phyloP scores from a whole-genome alignment of 2,797 vertebrate species.

The Myotis planiceps region DNA sequence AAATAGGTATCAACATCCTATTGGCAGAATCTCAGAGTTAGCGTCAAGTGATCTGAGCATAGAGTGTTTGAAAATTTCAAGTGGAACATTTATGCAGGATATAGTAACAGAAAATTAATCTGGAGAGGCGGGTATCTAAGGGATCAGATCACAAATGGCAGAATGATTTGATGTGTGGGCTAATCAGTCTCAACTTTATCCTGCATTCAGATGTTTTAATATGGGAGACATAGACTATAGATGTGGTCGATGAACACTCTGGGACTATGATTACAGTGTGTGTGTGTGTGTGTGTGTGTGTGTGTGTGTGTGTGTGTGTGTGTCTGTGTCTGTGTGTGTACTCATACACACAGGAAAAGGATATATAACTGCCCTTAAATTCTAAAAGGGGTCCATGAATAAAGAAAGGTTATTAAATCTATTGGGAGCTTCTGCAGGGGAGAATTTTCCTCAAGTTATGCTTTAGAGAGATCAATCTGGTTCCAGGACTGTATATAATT shows the following conservation, averaged over 20 bases:
- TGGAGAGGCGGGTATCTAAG: background rate
- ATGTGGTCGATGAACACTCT: background rate
- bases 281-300: background rate
- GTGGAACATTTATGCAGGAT: background rate
- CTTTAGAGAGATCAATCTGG: background rate
- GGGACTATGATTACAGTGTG: background rate
- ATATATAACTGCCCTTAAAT: background rate
- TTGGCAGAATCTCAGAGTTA: background rate
- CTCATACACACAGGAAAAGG: background rate
- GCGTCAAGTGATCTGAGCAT: background rate
- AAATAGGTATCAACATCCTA: slow-evolving; percentile 9
- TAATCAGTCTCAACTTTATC: background rate
- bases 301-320: background rate
- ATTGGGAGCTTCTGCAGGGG: background rate
- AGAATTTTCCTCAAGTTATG: background rate
- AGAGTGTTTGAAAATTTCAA: slow-evolving; percentile 28
- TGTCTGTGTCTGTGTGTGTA: background rate
- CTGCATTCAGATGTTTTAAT: slow-evolving; percentile 19
- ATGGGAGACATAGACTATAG: background rate
- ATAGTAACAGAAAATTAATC: background rate
- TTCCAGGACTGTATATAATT: background rate
- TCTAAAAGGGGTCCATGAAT: background rate
- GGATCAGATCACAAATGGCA: background rate
- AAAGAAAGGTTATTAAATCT: background rate
- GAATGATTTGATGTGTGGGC: background rate